phyloP scores from a whole-genome alignment of 2,113 vertebrate genomes.

The Eulacestoma nigropectus region DNA sequence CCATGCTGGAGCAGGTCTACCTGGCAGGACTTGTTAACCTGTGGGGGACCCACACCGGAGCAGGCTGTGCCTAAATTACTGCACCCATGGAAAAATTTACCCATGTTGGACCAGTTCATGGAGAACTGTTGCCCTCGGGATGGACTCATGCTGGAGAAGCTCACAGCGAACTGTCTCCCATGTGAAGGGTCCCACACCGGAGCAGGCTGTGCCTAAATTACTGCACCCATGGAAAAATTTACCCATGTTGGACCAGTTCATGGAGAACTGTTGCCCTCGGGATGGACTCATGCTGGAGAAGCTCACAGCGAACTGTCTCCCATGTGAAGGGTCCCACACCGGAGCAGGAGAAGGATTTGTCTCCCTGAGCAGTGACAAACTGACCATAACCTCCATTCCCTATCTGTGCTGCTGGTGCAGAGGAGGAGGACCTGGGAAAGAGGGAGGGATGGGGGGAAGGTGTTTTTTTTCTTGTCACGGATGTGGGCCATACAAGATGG shows the following conservation, averaged over 20 bases:
- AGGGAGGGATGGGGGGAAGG: not conserved
- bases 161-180: rapidly evolving
- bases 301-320: not conserved
- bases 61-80: not conserved
- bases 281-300: not conserved
- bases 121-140: not conserved
- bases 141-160: not conserved
- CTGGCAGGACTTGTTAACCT: not conserved
- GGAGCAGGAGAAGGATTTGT: not conserved
- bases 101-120: not conserved
- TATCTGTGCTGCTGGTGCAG: not conserved
- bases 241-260: not conserved
- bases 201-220: not conserved
- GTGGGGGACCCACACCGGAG: too few relatives aligned
- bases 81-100: not conserved
- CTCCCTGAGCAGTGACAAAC: not conserved
- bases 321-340: rapidly evolving
- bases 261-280: not conserved
- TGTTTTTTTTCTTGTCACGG: too few relatives aligned
- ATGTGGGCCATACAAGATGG: not conserved
- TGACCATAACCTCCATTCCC: rapidly evolving
- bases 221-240: not conserved
- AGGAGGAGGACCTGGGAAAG: not conserved
- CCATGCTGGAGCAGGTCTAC: not conserved
- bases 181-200: too few relatives aligned